Evolutionary conservation across 2,797 vertebrate species (phyloP).

Genomic region (Hipposideros larvatus): DNA sequence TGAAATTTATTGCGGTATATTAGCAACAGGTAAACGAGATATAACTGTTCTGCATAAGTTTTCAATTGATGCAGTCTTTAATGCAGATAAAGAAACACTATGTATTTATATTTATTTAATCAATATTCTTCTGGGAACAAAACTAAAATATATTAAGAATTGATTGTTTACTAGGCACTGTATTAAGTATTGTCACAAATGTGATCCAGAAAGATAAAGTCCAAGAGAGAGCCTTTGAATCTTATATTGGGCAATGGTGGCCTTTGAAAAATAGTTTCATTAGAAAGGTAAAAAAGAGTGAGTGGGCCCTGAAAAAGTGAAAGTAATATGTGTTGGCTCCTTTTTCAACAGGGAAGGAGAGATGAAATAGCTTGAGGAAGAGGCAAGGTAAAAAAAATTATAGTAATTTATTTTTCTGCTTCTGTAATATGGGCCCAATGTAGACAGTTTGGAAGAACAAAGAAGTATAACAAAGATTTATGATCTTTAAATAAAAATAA

Average conservation of each 20-base stretch:
- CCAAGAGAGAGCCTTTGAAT: background rate
- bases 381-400: background rate
- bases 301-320: background rate
- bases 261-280: slow-evolving; percentile 17
- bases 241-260: background rate
- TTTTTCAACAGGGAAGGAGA: background rate
- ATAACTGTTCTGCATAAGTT: background rate
- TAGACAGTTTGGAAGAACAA: background rate
- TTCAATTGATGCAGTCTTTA: background rate
- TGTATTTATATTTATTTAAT: background rate
- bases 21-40: background rate
- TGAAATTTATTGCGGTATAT: background rate
- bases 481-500: slow-evolving; percentile 42
- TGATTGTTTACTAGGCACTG: background rate
- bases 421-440: background rate
- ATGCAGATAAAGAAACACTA: slow-evolving; percentile 12
- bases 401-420: slow-evolving; percentile 13
- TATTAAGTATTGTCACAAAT: background rate
- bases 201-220: background rate
- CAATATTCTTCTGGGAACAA: background rate
- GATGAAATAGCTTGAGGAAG: background rate
- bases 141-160: slow-evolving; percentile 21
- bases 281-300: background rate
- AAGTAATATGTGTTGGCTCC: background rate
- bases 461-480: background rate